Evolutionary conservation across 2,797 vertebrate genomes (phyloP), one percentile per base, ranked within the genome.

Genomic region (Cheirogaleus major): DNA sequence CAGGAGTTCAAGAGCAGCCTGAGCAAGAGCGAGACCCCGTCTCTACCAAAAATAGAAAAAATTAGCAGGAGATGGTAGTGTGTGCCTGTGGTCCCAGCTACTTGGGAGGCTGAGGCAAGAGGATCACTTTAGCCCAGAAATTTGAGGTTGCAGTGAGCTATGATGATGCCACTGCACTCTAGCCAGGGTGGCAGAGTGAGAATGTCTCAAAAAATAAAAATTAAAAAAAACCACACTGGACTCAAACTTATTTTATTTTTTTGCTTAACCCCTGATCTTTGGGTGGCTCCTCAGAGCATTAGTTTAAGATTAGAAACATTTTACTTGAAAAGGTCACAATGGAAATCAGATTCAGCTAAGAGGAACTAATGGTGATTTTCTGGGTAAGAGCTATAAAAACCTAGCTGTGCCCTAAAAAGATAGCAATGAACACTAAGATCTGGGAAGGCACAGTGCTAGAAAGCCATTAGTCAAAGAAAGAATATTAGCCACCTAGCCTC

Each of bases 271-370:
- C 91, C 63, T 45, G n/a, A 76, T 61, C 18, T 85, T 30, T 55
- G 50, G 11, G 20, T 48, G 43, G 78, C 11, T 94, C 61, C 52
- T 96, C 61, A 43, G 32, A 75, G 43, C 25, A 82, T 11, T 10
- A 27, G 38, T 85, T 86, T 75, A 72, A 94, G 59, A 84, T 91
- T 5, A 94, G 67, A 72, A 78, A 85, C 6, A 15, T 61, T 82
- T 89, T 27, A 75, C 17, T 27, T 45, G 50, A 61, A 88, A 88
- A 80, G 41, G 13, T 52, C 50, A 45, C n/a, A 73, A 38, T 12
- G 48, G 61, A 87, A 93, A 96, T 63, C n/a, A 84, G n/a, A 69
- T 50, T 50, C 14, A 43, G 25, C 69, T 95, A 89, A 48, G 73
- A 88, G 48, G 50, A 84, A 84, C 4, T 52, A 15, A 67, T 50